A percentile compares a stretch with the other conserved stretches of the same genome.
phyloP scores from a whole-genome alignment of 2,113 vertebrate genomes.

The Platichthys flesus region DNA sequence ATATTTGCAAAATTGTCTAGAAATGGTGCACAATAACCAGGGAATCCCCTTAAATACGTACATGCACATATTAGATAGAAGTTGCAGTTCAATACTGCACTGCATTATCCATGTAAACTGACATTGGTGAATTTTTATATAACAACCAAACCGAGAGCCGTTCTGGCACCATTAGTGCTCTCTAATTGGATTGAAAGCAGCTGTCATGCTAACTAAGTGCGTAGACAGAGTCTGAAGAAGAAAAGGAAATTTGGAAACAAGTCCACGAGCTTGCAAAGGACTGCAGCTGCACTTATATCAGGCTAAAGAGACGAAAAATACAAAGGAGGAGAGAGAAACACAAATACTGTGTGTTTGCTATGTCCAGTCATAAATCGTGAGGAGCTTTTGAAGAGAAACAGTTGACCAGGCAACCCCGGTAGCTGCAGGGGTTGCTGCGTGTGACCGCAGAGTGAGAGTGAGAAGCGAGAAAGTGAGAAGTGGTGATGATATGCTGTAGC shows the following conservation, averaged over 20 bases:
- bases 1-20: background rate
- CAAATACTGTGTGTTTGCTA: background rate
- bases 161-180: slow-evolving; percentile 58
- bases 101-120: slow-evolving; percentile 16
- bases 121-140: slow-evolving; percentile 60
- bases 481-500: slow-evolving; percentile 54
- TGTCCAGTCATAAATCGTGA: slow-evolving; percentile 22
- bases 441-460: slow-evolving; percentile 49
- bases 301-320: background rate
- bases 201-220: slow-evolving; percentile 65
- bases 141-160: slow-evolving; percentile 51
- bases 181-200: slow-evolving; percentile 72
- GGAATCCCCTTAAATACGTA: slow-evolving; percentile 53
- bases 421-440: slow-evolving; percentile 41
- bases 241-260: slow-evolving; percentile 59
- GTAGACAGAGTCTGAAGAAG: slow-evolving; percentile 48
- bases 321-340: background rate
- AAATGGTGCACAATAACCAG: background rate
- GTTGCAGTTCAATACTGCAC: background rate
- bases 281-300: slow-evolving; percentile 42
- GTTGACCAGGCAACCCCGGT: slow-evolving; percentile 28
- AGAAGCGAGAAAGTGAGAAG: slow-evolving; percentile 23
- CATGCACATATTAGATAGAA: background rate
- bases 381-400: slow-evolving; percentile 41
- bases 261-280: slow-evolving; percentile 38